A percentile compares a stretch with the other conserved stretches of the same genome.
Evolutionary conservation across 2,113 vertebrate species (phyloP).

Genomic region (Synchiropus splendidus): DNA sequence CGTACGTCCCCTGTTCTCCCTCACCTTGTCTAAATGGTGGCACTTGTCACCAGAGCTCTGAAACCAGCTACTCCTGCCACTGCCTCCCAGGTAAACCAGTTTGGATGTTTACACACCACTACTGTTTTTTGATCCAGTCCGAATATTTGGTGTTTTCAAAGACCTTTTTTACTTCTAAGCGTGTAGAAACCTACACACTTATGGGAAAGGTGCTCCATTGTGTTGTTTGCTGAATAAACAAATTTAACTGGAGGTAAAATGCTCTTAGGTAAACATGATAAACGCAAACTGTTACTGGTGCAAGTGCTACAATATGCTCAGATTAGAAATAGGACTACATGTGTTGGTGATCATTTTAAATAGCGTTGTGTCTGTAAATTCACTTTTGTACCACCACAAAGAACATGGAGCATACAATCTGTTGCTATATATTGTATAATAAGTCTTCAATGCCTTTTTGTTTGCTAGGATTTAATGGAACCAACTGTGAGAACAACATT

Average conservation of each 20-base stretch:
- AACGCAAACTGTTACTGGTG: no score
- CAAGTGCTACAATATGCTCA: no score
- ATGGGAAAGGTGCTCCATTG: conserved; percentile 18
- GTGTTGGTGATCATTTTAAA: no score
- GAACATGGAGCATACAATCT: no score
- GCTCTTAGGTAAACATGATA: no score
- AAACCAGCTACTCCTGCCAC: conserved; percentile 82
- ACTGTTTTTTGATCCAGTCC: neutral
- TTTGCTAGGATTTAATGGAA: conserved; percentile 81
- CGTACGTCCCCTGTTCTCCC: conserved; percentile 76
- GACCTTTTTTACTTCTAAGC: neutral
- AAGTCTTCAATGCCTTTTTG: no score
- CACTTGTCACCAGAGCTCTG: conserved; percentile 79
- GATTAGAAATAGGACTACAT: no score
- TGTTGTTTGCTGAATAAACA: conserved; percentile 53
- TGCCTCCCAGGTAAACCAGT: conserved; percentile 75
- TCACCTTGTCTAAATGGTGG: conserved; percentile 86
- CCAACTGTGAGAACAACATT: conserved; percentile 82
- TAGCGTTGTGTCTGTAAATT: no score
- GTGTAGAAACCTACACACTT: neutral
- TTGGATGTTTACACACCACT: neutral
- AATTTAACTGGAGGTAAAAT: no score
- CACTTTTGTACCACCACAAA: no score
- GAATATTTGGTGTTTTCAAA: neutral
- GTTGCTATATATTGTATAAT: no score